Evolutionary conservation across 2,113 vertebrate species (phyloP).

Genomic region (Cercocebus atys): DNA sequence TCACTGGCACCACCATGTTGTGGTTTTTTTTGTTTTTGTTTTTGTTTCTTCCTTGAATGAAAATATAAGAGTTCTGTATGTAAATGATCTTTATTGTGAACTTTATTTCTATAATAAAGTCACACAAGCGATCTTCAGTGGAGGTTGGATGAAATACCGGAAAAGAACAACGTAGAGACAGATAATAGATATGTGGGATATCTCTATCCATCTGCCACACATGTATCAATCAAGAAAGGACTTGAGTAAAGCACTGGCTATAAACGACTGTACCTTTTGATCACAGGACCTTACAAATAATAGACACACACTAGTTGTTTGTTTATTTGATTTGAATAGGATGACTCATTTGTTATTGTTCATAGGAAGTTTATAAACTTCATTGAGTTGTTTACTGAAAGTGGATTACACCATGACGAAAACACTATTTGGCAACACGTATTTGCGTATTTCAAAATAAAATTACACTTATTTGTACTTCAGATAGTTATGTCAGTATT

Average conservation of each 20-base stretch:
- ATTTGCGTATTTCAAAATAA: slow-evolving; percentile 34
- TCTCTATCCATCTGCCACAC: too few species aligned
- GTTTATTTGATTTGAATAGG: not conserved
- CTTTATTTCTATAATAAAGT: not conserved
- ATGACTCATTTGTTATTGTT: not conserved
- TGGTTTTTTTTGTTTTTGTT: not conserved
- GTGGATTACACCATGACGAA: not conserved
- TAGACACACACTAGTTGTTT: not conserved
- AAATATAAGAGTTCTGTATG: not conserved
- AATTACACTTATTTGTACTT: slow-evolving; percentile 6
- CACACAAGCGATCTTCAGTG: not conserved
- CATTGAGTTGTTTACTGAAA: not conserved
- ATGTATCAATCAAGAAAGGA: not conserved
- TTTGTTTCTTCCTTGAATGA: not conserved
- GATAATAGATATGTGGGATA: not conserved
- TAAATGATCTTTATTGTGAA: not conserved
- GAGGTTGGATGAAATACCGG: not conserved
- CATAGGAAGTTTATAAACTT: not conserved
- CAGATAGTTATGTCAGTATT: not conserved
- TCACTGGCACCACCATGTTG: not conserved
- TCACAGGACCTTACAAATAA: not conserved
- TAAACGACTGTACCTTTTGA: not conserved
- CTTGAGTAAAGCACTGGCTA: not conserved
- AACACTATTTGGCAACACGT: not conserved
- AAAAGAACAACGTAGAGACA: not conserved